A percentile compares a stretch with the other conserved stretches of the same genome.
Evolutionary conservation across 2,113 vertebrate species (phyloP).

Genomic region (Pachyramphus minor): DNA sequence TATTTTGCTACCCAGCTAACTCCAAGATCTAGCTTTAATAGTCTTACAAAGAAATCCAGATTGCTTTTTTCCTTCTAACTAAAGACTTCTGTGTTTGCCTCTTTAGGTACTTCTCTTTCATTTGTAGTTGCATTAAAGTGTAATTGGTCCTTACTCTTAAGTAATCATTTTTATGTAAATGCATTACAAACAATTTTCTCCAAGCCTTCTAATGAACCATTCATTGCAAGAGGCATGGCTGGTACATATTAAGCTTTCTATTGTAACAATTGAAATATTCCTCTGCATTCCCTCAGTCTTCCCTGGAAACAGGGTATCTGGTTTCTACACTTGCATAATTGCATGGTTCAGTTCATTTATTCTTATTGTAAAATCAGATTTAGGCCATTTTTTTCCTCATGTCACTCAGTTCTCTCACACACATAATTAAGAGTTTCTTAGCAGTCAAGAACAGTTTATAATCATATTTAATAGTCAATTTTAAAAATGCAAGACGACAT

Average conservation of each 20-base stretch:
- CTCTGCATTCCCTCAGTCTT: neutral
- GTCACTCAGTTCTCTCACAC: neutral
- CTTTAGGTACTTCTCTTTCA: neutral
- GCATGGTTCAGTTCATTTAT: neutral
- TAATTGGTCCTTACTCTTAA: neutral
- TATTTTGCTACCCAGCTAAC: neutral
- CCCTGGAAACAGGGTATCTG: constrained; percentile 3
- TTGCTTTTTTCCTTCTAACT: neutral
- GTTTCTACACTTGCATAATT: neutral
- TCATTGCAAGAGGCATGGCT: neutral
- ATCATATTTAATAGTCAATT: neutral
- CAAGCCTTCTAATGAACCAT: neutral
- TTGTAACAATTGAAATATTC: neutral
- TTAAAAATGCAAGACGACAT: neutral
- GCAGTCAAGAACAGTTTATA: constrained; percentile 1
- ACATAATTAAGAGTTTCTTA: constrained; percentile 7
- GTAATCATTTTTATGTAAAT: neutral
- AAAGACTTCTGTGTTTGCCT: neutral
- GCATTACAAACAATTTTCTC: neutral
- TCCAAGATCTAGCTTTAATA: neutral
- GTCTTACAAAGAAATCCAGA: neutral
- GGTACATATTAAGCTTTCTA: neutral
- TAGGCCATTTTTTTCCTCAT: neutral
- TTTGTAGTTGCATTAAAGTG: neutral
- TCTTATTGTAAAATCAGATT: neutral